Evolutionary conservation across 2,113 vertebrate genomes (phyloP).

Genomic region (Echinops telfairi): DNA sequence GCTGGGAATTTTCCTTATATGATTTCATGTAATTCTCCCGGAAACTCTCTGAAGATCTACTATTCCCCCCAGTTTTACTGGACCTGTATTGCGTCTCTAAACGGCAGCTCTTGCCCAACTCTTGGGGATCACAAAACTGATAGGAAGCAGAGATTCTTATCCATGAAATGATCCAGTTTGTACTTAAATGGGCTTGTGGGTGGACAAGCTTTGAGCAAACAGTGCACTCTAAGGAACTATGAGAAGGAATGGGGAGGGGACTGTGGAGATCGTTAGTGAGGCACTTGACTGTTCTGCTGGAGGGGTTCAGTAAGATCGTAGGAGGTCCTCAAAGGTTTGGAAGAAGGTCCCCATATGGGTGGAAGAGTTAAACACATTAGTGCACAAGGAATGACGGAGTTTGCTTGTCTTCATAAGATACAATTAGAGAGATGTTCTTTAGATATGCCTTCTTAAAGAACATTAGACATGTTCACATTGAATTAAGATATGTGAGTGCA

Average conservation of each 20-base stretch:
- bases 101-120: neutral
- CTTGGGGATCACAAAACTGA: neutral
- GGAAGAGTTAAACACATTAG: neutral
- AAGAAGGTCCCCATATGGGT: neutral
- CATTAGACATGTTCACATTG: neutral
- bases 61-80: neutral
- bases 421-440: neutral
- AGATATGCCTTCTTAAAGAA: neutral
- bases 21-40: neutral
- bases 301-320: neutral
- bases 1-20: neutral
- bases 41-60: neutral
- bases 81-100: neutral
- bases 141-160: neutral
- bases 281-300: neutral
- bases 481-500: neutral
- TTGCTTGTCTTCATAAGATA: conserved; percentile 27
- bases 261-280: neutral
- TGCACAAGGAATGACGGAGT: neutral
- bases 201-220: neutral
- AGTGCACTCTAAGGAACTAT: neutral
- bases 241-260: neutral
- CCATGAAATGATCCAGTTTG: neutral
- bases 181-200: neutral
- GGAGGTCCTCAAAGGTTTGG: neutral